Percentiles rank a stretch among this genome's conserved stretches.
Evolutionary conservation across 1,140 invertebrate genomes (phyloP).

Genomic region (Pseudomyrmex pallidus): DNA sequence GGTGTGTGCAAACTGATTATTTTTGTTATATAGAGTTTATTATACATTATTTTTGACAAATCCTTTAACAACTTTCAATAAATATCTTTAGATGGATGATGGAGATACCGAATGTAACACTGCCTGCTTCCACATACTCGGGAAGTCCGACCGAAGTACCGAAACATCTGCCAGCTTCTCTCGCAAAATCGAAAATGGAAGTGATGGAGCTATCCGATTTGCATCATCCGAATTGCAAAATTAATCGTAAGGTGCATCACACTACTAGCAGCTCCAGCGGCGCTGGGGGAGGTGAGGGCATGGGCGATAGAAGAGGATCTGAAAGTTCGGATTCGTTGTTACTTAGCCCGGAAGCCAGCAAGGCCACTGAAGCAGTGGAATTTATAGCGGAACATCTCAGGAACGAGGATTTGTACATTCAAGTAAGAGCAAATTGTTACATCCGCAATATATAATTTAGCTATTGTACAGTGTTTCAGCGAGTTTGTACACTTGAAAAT

Average conservation of each 20-base stretch:
- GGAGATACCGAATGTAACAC: constrained; percentile 96
- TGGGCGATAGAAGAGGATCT: constrained; percentile 91
- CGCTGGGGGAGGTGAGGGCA: constrained; percentile 85
- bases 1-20: constrained; percentile 10
- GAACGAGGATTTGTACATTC: constrained; percentile 98
- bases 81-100: constrained; percentile 93
- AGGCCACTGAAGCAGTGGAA: constrained; percentile 98
- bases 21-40: neutral
- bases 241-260: constrained; percentile 91
- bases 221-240: constrained; percentile 98
- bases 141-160: constrained; percentile 92
- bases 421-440: constrained; percentile 88
- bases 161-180: constrained; percentile 87
- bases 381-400: constrained; percentile 99
- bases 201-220: constrained; percentile 97
- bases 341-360: constrained; percentile 95
- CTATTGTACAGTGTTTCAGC: no score
- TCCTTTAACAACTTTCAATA: no score
- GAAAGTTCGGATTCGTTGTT: constrained; percentile 96
- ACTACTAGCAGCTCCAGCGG: constrained; percentile 87
- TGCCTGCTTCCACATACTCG: constrained; percentile 90
- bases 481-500: no score
- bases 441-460: no score
- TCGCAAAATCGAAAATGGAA: constrained; percentile 92
- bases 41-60: no score